Percentiles rank a stretch among this genome's conserved stretches.
phyloP scores from a whole-genome alignment of 2,113 vertebrate species.

The Mobula birostris region DNA sequence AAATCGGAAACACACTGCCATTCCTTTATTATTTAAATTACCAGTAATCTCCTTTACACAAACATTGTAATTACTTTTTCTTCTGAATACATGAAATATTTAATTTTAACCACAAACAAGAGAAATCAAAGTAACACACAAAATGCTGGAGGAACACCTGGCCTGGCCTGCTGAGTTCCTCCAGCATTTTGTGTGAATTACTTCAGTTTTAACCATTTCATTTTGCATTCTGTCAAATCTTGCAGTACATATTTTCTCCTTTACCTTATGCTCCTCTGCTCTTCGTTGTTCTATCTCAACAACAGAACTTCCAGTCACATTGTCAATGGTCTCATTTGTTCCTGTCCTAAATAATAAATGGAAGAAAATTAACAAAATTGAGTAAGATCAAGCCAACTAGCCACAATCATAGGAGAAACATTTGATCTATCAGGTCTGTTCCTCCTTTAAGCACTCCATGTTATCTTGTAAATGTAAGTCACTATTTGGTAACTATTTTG shows the following conservation, averaged over 20 bases:
- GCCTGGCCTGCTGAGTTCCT: too few species aligned
- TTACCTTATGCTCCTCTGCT: conserved; percentile 6
- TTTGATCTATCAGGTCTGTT: not conserved
- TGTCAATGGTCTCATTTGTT: not conserved
- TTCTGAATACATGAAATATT: not conserved
- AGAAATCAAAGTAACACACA: too few species aligned
- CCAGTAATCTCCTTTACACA: not conserved
- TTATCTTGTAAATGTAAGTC: not conserved
- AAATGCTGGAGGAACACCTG: too few species aligned
- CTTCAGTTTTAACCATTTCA: not conserved
- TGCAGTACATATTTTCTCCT: not conserved
- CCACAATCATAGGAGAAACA: not conserved
- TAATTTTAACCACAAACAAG: not conserved
- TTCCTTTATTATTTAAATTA: too few species aligned
- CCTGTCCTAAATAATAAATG: not conserved
- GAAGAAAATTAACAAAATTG: not conserved
- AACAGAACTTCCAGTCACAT: not conserved
- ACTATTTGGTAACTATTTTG: not conserved
- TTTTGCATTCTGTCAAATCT: not conserved
- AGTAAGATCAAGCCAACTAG: not conserved
- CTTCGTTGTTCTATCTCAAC: not conserved
- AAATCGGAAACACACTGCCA: too few species aligned
- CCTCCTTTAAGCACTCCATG: not conserved
- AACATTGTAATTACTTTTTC: not conserved
- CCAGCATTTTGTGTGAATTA: too few species aligned